Percentiles rank a stretch among this genome's conserved stretches.
These are phyloP conservation scores for Rhynchonycteris naso DNA, from an alignment of 2,797 vertebrate genomes.

Conservation along the genomic window DNA sequence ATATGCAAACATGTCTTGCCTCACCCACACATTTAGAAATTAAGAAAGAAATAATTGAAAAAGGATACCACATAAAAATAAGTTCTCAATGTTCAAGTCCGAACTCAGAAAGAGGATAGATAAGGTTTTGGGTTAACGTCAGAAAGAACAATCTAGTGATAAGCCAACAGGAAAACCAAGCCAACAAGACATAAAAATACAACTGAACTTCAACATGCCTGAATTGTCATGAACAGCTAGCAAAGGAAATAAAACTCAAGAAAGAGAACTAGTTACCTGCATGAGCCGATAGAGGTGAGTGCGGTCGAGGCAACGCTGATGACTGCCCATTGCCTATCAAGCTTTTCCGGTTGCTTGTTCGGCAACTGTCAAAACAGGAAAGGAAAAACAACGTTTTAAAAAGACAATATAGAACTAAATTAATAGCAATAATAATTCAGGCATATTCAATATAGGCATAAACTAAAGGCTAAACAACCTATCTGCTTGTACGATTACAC, in stretches of 20 bases:
- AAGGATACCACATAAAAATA: not conserved
- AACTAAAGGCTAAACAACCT: not conserved
- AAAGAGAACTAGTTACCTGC: conserved; percentile 89
- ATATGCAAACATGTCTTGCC: not conserved
- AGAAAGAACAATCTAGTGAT: not conserved
- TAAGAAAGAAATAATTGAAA: not conserved
- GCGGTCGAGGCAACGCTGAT: conserved; percentile 94
- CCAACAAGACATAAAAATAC: not conserved
- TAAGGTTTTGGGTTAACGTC: not conserved
- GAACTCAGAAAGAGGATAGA: not conserved
- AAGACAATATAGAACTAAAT: conserved; percentile 27
- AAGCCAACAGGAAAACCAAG: not conserved
- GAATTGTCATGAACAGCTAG: not conserved
- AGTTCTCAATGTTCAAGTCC: not conserved
- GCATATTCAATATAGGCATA: not conserved
- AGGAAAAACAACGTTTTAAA: conserved; percentile 62
- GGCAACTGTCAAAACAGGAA: conserved; percentile 91
- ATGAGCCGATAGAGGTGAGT: conserved; percentile 97
- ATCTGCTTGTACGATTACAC: not conserved
- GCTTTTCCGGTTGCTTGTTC: conserved; percentile 98
- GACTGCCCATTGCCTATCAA: conserved; percentile 96
- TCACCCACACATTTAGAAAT: not conserved
- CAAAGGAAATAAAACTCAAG: not conserved
- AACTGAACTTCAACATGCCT: not conserved
- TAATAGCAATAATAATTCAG: not conserved